Evolutionary conservation across 2,797 vertebrate genomes (phyloP).

Genomic region (Sebastes kiyomatsui): DNA sequence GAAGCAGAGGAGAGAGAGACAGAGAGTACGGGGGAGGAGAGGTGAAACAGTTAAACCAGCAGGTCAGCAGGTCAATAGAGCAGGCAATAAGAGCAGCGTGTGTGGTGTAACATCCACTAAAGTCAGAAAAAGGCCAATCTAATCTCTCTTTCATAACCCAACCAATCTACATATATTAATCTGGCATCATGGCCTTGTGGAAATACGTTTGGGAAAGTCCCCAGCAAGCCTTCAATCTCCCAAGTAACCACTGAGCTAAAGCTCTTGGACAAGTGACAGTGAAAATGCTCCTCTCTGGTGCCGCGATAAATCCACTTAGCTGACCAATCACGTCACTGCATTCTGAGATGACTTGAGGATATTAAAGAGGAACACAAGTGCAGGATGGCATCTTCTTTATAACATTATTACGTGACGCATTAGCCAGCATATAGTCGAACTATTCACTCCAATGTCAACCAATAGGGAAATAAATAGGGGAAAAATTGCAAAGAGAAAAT

Average conservation of each 20-base stretch:
- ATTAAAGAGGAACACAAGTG: neutral
- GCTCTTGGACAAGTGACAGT: conserved; percentile 38
- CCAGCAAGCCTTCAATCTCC: neutral
- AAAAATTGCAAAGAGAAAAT: too few relatives aligned
- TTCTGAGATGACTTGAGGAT: conserved; percentile 12
- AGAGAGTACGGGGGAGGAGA: neutral
- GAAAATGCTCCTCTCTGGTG: neutral
- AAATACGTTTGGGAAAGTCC: neutral
- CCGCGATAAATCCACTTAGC: conserved; percentile 49
- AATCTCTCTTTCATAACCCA: conserved; percentile 30
- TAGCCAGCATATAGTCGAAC: neutral
- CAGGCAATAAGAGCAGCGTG: conserved; percentile 33
- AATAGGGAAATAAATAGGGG: too few relatives aligned
- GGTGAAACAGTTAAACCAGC: neutral
- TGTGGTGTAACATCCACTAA: conserved; percentile 11
- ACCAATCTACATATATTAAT: conserved; percentile 24
- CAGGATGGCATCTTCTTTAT: neutral
- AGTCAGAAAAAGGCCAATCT: neutral
- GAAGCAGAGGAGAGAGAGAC: neutral
- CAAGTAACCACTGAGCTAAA: conserved; percentile 10
- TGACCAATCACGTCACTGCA: conserved; percentile 14
- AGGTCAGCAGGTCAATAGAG: neutral
- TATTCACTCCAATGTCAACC: neutral
- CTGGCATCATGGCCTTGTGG: conserved; percentile 7
- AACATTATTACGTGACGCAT: neutral